Evolutionary conservation across 2,113 vertebrate genomes (phyloP), one percentile per base, ranked within the genome.

Genomic region (Burhinus bistriatus): DNA sequence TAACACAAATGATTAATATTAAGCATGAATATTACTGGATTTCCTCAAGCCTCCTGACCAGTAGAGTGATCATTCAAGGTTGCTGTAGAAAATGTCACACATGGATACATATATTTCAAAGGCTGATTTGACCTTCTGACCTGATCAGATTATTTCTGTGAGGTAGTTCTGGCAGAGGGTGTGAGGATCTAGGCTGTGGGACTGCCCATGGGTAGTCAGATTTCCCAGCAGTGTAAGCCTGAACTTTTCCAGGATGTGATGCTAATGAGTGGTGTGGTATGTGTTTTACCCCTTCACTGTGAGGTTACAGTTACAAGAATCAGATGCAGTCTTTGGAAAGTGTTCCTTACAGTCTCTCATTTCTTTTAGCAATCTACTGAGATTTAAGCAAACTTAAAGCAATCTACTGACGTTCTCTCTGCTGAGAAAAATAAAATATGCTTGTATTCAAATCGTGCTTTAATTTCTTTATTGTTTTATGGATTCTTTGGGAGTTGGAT

Each of bases 201-300:
- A 51, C 26, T 85, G 51, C 34, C 61, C 21, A 7, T 1, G 1
- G 11, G 21, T 15, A 5, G 0, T 25, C 30, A 62, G 30, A 40
- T 73, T 73, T 89, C 45, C 34, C 36, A 70, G 34, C 27, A 45
- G 30, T 44, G 17, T 57, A 80, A 68, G 15, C 52, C n/a, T 64
- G 30, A 59, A 6, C 8, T 81, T 93, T 81, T 89, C 36, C 77
- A 54, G 26, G 44, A 27, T 72, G 6, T 1, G 14, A 14, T 79
- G 27, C 2, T 83, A 47, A 57, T 52, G 20, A 52, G 10, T 10
- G 14, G 1, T 69, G 30, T 45, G 49, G 12, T 54, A 34, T 19
- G 38, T 45, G 29, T 42, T 83, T 83, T 65, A 72, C 10, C 11
- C 9, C 40, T 87, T 89, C 20, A 12, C 26, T 65, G 9, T 44